phyloP scores from a whole-genome alignment of 2,797 vertebrate genomes.

The Phaenicophaeus curvirostris region DNA sequence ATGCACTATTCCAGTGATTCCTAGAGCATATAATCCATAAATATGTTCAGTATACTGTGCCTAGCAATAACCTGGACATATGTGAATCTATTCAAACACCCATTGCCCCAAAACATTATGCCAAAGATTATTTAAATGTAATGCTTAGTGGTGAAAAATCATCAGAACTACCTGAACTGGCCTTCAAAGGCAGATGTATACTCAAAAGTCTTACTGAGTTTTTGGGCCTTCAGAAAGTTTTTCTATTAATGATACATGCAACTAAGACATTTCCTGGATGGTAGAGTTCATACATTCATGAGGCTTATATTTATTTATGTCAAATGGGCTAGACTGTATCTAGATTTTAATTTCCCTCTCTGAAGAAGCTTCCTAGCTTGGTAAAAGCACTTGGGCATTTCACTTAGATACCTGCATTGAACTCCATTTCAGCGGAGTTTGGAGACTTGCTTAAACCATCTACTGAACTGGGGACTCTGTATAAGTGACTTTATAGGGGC shows the following conservation, averaged over 20 bases:
- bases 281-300: not conserved
- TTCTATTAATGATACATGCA: not conserved
- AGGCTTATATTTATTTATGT: not conserved
- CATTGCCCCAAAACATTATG: fast-evolving
- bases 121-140: not conserved
- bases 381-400: not conserved
- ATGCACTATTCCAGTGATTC: not conserved
- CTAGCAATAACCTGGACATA: not conserved
- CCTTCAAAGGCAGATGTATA: not conserved
- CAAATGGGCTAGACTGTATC: not conserved
- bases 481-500: not conserved
- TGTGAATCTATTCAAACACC: not conserved
- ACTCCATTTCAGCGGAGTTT: not conserved
- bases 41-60: not conserved
- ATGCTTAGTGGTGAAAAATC: not conserved
- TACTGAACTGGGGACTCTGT: not conserved
- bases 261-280: not conserved
- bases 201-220: not conserved
- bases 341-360: not conserved
- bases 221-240: fast-evolving
- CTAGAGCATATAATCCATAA: not conserved
- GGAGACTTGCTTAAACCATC: not conserved
- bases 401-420: not conserved
- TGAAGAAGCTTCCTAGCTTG: not conserved
- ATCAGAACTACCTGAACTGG: not conserved